These are phyloP conservation scores for Gambusia yucatana DNA, from an alignment of 2,797 vertebrate genomes.

Conservation along the genomic window DNA sequence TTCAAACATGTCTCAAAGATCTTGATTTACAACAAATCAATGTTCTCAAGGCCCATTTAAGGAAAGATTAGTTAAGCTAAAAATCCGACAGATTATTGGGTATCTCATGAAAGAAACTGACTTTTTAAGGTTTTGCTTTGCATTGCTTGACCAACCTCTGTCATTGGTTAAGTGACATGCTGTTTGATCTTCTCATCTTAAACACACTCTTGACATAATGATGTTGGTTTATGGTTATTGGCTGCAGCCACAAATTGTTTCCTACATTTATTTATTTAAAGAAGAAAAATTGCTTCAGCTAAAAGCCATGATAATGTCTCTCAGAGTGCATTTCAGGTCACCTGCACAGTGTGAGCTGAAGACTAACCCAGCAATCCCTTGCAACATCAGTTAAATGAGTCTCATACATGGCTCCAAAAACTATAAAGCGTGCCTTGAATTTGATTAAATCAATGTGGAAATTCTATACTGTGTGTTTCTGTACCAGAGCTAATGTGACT, in stretches of 20 bases:
- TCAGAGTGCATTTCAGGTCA: conserved; percentile 64
- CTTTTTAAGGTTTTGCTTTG: conserved; percentile 33
- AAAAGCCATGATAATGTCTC: conserved; percentile 37
- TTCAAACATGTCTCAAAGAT: conserved; percentile 40
- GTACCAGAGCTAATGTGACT: conserved; percentile 24
- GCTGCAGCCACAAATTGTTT: conserved; percentile 51
- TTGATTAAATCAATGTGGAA: conserved; percentile 29
- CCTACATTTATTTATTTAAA: conserved; percentile 72
- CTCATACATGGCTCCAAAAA: conserved; percentile 40
- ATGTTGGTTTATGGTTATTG: conserved; percentile 74
- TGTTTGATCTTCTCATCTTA: conserved; percentile 70
- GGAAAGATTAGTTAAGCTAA: conserved; percentile 20
- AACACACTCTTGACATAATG: conserved; percentile 69
- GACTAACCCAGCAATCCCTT: conserved; percentile 23
- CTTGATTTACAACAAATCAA: conserved; percentile 39
- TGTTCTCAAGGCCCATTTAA: conserved; percentile 27
- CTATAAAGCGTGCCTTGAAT: background rate
- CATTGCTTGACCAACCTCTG: conserved; percentile 51
- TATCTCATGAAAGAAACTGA: conserved; percentile 32
- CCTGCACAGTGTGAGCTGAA: conserved; percentile 60
- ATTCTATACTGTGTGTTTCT: conserved; percentile 1
- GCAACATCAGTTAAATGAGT: conserved; percentile 11
- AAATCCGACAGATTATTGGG: conserved; percentile 29
- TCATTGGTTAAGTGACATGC: conserved; percentile 63
- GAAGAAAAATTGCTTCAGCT: conserved; percentile 55